Percentiles rank a stretch among this genome's conserved stretches.
These are phyloP conservation scores for Taurulus bubalis DNA, from an alignment of 2,113 vertebrate species.

Conservation along the genomic window DNA sequence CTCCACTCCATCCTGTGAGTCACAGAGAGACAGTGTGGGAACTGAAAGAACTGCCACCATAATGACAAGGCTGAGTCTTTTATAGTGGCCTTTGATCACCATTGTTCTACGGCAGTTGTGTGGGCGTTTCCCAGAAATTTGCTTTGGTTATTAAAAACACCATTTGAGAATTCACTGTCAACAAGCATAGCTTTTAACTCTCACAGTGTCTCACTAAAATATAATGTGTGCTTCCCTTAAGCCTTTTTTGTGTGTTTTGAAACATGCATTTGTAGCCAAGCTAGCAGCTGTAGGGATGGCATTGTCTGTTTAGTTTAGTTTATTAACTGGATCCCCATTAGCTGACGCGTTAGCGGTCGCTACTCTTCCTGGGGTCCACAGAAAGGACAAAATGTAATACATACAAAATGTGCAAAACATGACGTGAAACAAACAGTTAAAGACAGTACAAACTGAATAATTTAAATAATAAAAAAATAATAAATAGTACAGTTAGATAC, in stretches of 20 bases:
- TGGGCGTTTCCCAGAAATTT: constrained; percentile 42
- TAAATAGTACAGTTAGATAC: no score
- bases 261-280: not conserved
- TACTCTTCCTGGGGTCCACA: no score
- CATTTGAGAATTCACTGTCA: constrained; percentile 3
- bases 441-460: no score
- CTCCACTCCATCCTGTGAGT: constrained; percentile 45
- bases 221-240: not conserved
- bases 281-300: not conserved
- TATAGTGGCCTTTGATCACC: constrained; percentile 40
- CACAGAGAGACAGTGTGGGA: constrained; percentile 34
- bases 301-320: no score
- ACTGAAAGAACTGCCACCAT: constrained; percentile 15
- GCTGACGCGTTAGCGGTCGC: no score
- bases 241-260: not conserved
- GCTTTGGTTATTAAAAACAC: constrained; percentile 6
- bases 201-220: not conserved
- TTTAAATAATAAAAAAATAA: no score
- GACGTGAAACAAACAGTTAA: no score
- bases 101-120: constrained; percentile 24
- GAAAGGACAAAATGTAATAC: no score
- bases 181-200: constrained; percentile 1
- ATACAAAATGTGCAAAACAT: no score
- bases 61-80: constrained; percentile 51
- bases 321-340: no score